phyloP scores from a whole-genome alignment of 2,888 invertebrate species.

The Tyria jacobaeae region DNA sequence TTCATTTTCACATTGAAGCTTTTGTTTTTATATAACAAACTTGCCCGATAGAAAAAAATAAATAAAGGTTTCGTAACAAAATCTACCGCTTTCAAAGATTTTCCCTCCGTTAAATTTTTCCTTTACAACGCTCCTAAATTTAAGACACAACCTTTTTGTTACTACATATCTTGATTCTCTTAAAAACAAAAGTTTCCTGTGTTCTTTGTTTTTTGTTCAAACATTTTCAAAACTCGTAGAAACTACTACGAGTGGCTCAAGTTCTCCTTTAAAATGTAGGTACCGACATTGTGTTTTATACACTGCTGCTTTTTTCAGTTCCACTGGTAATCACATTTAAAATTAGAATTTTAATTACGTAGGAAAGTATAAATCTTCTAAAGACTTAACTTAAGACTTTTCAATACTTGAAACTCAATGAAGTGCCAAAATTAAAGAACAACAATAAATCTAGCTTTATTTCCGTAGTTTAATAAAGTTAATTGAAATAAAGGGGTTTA shows the following conservation, averaged over 20 bases:
- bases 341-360: too few relatives aligned
- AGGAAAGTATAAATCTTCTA: too few relatives aligned
- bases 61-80: too few relatives aligned
- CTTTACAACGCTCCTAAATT: conserved; percentile 5
- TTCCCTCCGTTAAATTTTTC: background rate
- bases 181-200: conserved; percentile 19
- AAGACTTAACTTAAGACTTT: too few relatives aligned
- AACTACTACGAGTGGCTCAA: conserved; percentile 24
- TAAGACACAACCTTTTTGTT: conserved; percentile 7
- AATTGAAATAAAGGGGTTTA: too few relatives aligned
- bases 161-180: conserved; percentile 14
- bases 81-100: background rate
- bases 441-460: too few relatives aligned
- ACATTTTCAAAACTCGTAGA: conserved; percentile 1
- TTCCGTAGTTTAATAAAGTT: too few relatives aligned
- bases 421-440: too few relatives aligned
- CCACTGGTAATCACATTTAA: background rate
- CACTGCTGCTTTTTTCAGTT: background rate
- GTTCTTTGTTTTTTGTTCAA: conserved; percentile 17
- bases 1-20: too few relatives aligned
- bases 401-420: too few relatives aligned
- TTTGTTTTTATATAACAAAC: too few relatives aligned
- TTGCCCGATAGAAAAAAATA: too few relatives aligned
- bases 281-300: background rate
- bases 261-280: background rate